Percentiles rank a stretch among this genome's conserved stretches.
Conservation (phyloP, 2,888 invertebrate genomes). For the Ramazzottius varieornatus region DNA sequence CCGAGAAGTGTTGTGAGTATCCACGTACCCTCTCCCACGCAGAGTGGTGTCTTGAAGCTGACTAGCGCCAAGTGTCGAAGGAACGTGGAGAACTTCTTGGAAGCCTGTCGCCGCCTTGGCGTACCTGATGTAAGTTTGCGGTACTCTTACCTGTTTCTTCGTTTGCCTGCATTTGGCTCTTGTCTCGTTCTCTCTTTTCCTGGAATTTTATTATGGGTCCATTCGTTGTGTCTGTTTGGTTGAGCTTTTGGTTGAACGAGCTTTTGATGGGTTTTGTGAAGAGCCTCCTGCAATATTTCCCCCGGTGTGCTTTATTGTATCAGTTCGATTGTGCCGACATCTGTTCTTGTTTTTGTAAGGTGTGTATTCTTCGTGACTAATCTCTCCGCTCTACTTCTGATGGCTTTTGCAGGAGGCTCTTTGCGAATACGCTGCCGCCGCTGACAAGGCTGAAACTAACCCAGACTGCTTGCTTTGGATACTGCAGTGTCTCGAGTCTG, state of each 20-base stretch:
- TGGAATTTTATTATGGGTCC: too few relatives aligned
- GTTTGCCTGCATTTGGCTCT: too few relatives aligned
- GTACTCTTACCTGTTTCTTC: too few relatives aligned
- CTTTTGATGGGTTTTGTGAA: too few relatives aligned
- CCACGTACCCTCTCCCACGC: conserved; percentile 61
- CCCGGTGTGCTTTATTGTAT: neutral
- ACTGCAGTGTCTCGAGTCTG: too few relatives aligned
- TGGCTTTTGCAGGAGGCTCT: too few relatives aligned
- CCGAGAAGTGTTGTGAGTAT: conserved; percentile 73
- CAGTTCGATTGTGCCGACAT: neutral
- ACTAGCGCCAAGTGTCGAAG: conserved; percentile 78
- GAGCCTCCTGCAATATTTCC: too few relatives aligned
- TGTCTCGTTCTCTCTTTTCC: too few relatives aligned
- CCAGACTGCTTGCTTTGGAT: neutral
- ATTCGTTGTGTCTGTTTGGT: neutral
- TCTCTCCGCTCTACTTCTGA: neutral
- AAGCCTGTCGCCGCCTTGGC: conserved; percentile 72
- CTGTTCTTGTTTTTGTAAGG: neutral
- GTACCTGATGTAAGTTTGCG: conserved; percentile 66
- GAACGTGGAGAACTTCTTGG: conserved; percentile 81
- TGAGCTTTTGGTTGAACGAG: neutral
- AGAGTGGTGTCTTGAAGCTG: conserved; percentile 42
- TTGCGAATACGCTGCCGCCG: neutral
- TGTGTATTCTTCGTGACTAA: neutral
- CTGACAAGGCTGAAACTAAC: neutral